Conservation (phyloP, 2,888 invertebrate species). For the Anoplius nigerrimus region DNA sequence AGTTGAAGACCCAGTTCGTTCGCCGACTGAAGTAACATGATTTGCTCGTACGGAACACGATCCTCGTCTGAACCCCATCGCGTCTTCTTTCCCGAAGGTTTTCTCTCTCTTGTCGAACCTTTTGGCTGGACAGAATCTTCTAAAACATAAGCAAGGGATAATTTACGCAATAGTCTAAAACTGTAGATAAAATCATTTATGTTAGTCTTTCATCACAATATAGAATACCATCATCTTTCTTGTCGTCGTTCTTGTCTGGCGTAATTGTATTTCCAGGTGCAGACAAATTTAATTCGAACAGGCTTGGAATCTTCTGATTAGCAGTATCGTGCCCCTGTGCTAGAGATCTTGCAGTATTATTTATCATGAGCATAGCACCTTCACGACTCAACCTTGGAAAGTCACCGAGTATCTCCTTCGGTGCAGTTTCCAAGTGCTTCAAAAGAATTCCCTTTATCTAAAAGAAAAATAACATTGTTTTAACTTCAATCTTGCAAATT, state of each 20-base stretch:
- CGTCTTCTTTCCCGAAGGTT: constrained; percentile 70
- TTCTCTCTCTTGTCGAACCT: constrained; percentile 61
- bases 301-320: constrained; percentile 72
- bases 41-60: constrained; percentile 71
- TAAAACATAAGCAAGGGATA: not conserved
- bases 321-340: constrained; percentile 63
- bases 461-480: constrained; percentile 13
- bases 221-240: constrained; percentile 67
- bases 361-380: constrained; percentile 80
- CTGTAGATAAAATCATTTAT: not conserved
- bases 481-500: not conserved
- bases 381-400: constrained; percentile 89
- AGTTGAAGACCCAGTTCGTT: constrained; percentile 68
- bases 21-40: constrained; percentile 71
- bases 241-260: constrained; percentile 51
- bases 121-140: constrained; percentile 57
- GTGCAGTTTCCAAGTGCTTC: constrained; percentile 91
- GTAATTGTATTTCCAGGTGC: constrained; percentile 50
- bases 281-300: constrained; percentile 73
- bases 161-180: too few species aligned
- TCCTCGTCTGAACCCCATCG: constrained; percentile 73
- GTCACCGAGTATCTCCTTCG: constrained; percentile 93
- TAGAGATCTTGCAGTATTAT: constrained; percentile 67
- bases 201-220: not conserved
- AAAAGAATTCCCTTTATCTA: constrained; percentile 74